Conservation (phyloP, 2,888 invertebrate genomes). For the Corythucha ciliata region DNA sequence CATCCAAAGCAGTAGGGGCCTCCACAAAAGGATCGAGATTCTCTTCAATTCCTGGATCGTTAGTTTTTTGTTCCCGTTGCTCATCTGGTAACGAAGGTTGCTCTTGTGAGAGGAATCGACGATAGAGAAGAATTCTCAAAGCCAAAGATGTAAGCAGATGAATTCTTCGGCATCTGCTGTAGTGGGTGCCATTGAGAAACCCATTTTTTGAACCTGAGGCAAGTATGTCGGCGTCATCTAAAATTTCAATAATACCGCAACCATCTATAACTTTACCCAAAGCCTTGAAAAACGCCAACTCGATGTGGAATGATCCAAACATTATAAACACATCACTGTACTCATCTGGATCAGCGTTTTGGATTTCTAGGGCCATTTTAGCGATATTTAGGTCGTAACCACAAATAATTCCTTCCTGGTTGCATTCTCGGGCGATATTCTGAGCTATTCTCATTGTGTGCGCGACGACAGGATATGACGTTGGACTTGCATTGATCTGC, state of each 20-base stretch:
- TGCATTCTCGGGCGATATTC: constrained; percentile 2
- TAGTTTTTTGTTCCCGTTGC: too few relatives aligned
- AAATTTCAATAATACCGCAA: constrained; percentile 2
- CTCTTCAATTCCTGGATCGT: too few relatives aligned
- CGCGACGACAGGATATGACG: constrained; percentile 5
- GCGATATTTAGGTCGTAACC: constrained; percentile 11
- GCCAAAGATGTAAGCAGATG: background rate
- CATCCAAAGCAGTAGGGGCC: too few relatives aligned
- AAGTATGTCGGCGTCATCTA: background rate
- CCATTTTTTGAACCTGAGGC: constrained; percentile 1
- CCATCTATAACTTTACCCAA: constrained; percentile 16
- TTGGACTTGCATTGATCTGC: constrained; percentile 4
- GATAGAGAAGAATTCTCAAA: constrained; percentile 4
- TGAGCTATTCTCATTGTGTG: background rate
- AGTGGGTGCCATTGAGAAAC: constrained; percentile 6
- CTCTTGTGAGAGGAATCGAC: background rate
- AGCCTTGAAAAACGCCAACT: constrained; percentile 12
- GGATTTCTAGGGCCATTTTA: constrained; percentile 14
- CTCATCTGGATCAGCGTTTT: background rate
- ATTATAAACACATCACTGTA: constrained; percentile 4
- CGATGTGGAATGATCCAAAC: constrained; percentile 10
- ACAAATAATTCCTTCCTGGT: constrained; percentile 6
- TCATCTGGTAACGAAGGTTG: too few relatives aligned
- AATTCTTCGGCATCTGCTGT: constrained; percentile 7
- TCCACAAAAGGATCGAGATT: too few relatives aligned